A percentile compares a stretch with the other conserved stretches of the same genome.
Conservation (phyloP, 1,140 invertebrate genomes). For the Berghia stephanieae region DNA sequence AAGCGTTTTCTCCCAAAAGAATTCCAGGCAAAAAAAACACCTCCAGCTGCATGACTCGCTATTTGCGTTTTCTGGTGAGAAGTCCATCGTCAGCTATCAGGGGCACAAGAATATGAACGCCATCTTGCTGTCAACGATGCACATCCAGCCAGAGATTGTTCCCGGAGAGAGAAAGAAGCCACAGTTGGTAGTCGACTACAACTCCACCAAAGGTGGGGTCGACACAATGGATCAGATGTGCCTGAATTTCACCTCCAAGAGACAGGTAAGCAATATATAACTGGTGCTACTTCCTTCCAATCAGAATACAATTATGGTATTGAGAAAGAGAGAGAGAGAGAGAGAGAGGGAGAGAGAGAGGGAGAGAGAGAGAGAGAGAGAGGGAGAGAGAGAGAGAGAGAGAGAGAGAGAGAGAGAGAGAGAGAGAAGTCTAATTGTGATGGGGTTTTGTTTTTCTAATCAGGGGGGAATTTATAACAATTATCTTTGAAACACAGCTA, state of each 20-base stretch:
- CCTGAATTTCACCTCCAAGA: constrained; percentile 33
- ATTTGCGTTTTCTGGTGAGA: constrained; percentile 37
- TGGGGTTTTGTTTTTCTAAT: too few species aligned
- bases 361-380: too few species aligned
- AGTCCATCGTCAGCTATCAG: constrained; percentile 52
- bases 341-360: too few species aligned
- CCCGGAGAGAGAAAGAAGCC: constrained; percentile 47
- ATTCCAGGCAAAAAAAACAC: constrained; percentile 9
- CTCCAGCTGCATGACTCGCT: constrained; percentile 8
- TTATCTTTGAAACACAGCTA: too few species aligned
- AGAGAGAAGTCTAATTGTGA: too few species aligned
- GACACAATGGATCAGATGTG: constrained; percentile 57
- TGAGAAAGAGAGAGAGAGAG: too few species aligned
- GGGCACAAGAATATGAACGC: constrained; percentile 59
- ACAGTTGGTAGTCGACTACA: constrained; percentile 65
- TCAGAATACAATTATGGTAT: too few species aligned
- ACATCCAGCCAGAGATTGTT: constrained; percentile 32
- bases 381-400: too few species aligned
- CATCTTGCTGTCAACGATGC: constrained; percentile 59
- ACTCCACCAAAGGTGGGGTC: constrained; percentile 66
- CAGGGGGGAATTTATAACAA: too few species aligned
- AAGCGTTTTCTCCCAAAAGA: constrained; percentile 18
- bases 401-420: too few species aligned
- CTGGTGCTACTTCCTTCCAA: too few species aligned
- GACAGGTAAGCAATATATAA: too few species aligned